Conservation (phyloP, 2,888 invertebrate species). For the Pyrocoelia pectoralis region DNA sequence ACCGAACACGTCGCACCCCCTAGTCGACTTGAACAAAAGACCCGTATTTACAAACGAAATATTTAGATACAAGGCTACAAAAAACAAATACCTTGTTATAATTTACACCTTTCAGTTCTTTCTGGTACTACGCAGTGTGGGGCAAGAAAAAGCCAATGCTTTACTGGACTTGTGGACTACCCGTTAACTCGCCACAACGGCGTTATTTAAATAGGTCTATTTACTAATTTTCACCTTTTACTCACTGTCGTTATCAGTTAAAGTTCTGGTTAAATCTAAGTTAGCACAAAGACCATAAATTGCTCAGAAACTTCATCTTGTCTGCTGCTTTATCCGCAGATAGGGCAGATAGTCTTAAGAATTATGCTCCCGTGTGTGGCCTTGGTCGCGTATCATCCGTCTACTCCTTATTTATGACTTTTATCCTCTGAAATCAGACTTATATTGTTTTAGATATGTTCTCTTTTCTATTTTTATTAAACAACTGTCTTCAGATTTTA, state of each 20-base stretch:
- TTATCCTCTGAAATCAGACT: conserved; percentile 52
- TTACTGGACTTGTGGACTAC: conserved; percentile 10
- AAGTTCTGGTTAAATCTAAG: conserved; percentile 45
- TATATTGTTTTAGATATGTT: conserved; percentile 50
- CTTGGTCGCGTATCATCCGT: conserved; percentile 52
- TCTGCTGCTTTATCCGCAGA: conserved; percentile 54
- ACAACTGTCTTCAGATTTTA: conserved; percentile 32
- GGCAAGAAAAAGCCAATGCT: conserved; percentile 19
- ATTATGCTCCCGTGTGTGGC: conserved; percentile 53
- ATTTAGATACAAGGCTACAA: conserved; percentile 48
- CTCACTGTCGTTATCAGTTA: conserved; percentile 25
- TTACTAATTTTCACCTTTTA: conserved; percentile 27
- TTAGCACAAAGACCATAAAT: conserved; percentile 53
- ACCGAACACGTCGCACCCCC: conserved; percentile 43
- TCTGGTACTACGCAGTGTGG: conserved; percentile 41
- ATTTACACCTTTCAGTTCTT: conserved; percentile 50
- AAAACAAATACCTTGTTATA: conserved; percentile 50
- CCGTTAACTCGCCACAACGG: conserved; percentile 5
- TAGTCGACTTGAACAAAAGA: conserved; percentile 47
- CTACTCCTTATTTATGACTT: conserved; percentile 51
- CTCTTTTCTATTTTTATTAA: conserved; percentile 35
- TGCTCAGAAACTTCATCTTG: conserved; percentile 53
- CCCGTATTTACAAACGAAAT: conserved; percentile 50
- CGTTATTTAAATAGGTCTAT: not conserved
- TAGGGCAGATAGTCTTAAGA: conserved; percentile 53